Conservation (phyloP, 2,888 invertebrate species). For the Diaprepes abbreviatus region DNA sequence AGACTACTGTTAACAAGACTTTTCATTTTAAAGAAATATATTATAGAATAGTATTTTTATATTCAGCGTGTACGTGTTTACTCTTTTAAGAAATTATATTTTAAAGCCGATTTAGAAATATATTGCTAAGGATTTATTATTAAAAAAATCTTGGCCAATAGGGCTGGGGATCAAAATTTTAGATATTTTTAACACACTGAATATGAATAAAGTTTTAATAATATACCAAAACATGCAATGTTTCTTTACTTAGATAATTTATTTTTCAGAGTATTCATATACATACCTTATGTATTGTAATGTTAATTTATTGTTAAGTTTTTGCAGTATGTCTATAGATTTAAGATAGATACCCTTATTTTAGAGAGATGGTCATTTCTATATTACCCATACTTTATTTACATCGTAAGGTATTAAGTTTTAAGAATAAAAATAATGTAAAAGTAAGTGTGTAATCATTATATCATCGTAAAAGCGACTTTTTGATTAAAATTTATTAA, state of each 20-base stretch:
- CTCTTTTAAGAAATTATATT: slow-evolving; percentile 16
- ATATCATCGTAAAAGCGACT: slow-evolving; percentile 43
- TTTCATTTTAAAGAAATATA: slow-evolving; percentile 33
- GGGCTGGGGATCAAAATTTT: slow-evolving; percentile 14
- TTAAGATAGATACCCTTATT: slow-evolving; percentile 40
- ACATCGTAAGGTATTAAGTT: slow-evolving; percentile 38
- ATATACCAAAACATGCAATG: slow-evolving; percentile 46
- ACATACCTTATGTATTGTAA: slow-evolving; percentile 56
- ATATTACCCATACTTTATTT: slow-evolving; percentile 35
- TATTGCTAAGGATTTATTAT: slow-evolving; percentile 4
- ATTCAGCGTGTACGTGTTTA: slow-evolving; percentile 34
- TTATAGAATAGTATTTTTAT: slow-evolving; percentile 44
- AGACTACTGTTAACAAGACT: slow-evolving; percentile 39
- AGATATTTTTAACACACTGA: slow-evolving; percentile 31
- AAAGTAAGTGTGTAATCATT: slow-evolving; percentile 43
- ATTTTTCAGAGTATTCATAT: slow-evolving; percentile 67
- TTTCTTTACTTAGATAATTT: slow-evolving; percentile 50
- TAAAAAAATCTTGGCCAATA: background rate
- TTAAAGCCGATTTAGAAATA: slow-evolving; percentile 4
- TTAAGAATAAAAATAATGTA: slow-evolving; percentile 37
- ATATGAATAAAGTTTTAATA: slow-evolving; percentile 30
- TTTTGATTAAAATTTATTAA: slow-evolving; percentile 47
- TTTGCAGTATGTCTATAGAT: slow-evolving; percentile 54
- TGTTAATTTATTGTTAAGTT: slow-evolving; percentile 59
- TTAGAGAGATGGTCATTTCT: slow-evolving; percentile 42